Evolutionary conservation across 2,888 invertebrate genomes (phyloP), one percentile per base, ranked within the genome.

Genomic region (Drosophila colorata): DNA sequence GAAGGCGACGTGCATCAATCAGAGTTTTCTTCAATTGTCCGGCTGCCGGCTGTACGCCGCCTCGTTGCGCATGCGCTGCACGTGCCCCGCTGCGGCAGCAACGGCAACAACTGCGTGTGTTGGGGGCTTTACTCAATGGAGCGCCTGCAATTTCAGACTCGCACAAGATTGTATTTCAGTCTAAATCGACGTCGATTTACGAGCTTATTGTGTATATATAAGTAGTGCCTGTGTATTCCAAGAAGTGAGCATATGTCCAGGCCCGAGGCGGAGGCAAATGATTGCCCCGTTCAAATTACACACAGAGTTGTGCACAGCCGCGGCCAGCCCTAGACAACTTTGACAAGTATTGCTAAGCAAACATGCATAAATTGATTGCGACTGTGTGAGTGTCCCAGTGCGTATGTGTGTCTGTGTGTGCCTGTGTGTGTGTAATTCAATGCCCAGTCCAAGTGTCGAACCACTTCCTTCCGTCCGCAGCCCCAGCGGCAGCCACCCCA

Each of bases 311-410:
- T 64, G 51, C 80, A 43, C 37, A 28, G 2, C 28, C 8, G 28
- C 28, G 9, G 28, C 28, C 28, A 51, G 49, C 51, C 69, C 88
- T 78, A 89, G 89, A 89, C 86, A 85, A 81, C 89, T 85, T 82
- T 89, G 89, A 83, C 89, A 83, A 89, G 85, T 83, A 89, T 83
- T 87, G 83, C 88, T 69, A 83, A 87, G 83, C 83, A 83, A 83
- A 83, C 88, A 83, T 78, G 89, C 82, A 83, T 89, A 89, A 83
- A 87, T 86, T 89, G 67, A 81, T 59, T 61, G 57, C 46, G 69
- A 52, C 44, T 70, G 49, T 43, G 35, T 48, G 31, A 33, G 38
- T 35, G 18, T 43, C 18, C 46, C 2, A 48, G 46, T 56, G 35
- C 38, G 48, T 65, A 13, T 53, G 37, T 37, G 38, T 46, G 38